Percentiles rank a stretch among this genome's conserved stretches.
Conservation (phyloP, 2,797 vertebrate species). For the Brachyalestes nurse region DNA sequence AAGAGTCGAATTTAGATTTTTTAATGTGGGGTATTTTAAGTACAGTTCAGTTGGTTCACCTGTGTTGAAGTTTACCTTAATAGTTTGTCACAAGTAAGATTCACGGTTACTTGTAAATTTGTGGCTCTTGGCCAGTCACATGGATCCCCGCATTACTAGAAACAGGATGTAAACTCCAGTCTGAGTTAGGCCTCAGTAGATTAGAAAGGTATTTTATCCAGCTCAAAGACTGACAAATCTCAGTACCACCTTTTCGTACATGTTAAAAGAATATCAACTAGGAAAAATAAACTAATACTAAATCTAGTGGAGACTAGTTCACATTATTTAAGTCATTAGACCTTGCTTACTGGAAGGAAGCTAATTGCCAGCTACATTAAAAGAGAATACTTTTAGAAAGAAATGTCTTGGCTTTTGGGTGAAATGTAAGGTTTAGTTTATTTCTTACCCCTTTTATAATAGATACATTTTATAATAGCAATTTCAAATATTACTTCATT, state of each 20-base stretch:
- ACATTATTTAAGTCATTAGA: background rate
- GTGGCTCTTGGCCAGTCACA: background rate
- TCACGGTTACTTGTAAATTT: background rate
- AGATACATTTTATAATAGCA: no score
- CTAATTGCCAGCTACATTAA: background rate
- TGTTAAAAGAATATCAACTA: background rate
- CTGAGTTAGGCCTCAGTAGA: slow-evolving; percentile 3
- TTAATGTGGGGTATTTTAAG: background rate
- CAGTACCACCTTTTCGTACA: background rate
- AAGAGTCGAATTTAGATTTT: background rate
- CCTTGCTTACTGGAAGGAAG: background rate
- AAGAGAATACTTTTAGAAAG: no score
- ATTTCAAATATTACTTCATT: no score
- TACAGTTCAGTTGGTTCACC: background rate
- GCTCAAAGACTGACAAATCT: background rate
- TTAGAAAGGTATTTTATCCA: slow-evolving; percentile 8
- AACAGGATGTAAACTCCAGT: background rate
- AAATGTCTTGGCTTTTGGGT: no score
- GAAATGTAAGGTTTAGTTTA: no score
- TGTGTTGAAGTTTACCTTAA: background rate
- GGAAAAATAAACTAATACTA: background rate
- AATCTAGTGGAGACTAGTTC: background rate
- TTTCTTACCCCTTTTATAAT: no score
- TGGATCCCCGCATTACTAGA: background rate
- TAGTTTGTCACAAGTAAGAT: background rate